phyloP scores from a whole-genome alignment of 2,113 vertebrate genomes.

The Bambusicola thoracicus region DNA sequence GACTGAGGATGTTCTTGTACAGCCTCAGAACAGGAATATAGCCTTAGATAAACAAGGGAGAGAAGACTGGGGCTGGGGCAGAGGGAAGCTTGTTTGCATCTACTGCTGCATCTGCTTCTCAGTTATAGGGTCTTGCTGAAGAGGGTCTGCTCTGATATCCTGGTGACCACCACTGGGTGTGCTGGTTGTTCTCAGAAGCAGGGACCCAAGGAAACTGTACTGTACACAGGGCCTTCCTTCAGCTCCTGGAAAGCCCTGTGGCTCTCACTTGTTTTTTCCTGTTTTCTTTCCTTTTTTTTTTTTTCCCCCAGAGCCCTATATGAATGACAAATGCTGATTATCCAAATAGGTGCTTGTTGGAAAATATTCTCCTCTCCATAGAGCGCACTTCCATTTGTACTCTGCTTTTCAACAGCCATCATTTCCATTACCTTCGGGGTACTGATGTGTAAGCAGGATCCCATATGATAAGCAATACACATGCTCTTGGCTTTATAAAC shows the following conservation, averaged over 20 bases:
- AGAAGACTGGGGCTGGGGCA: background rate
- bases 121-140: background rate
- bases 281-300: background rate
- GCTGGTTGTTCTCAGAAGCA: background rate
- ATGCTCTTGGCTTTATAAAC: background rate
- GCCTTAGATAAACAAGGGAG: background rate
- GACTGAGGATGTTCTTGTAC: background rate
- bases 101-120: background rate
- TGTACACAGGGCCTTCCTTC: background rate
- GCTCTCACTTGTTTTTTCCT: background rate
- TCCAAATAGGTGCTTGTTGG: background rate
- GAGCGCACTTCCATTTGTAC: background rate
- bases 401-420: background rate
- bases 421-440: background rate
- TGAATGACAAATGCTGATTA: background rate
- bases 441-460: background rate
- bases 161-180: background rate
- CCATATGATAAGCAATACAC: fast-evolving
- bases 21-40: background rate
- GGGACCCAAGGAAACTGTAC: background rate
- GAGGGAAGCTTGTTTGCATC: background rate
- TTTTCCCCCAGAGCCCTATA: background rate
- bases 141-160: background rate
- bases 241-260: background rate
- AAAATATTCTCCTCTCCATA: background rate